Base-by-base conservation (phyloP, 1,140 invertebrate genomes). In the Eumaeus atala region DNA sequence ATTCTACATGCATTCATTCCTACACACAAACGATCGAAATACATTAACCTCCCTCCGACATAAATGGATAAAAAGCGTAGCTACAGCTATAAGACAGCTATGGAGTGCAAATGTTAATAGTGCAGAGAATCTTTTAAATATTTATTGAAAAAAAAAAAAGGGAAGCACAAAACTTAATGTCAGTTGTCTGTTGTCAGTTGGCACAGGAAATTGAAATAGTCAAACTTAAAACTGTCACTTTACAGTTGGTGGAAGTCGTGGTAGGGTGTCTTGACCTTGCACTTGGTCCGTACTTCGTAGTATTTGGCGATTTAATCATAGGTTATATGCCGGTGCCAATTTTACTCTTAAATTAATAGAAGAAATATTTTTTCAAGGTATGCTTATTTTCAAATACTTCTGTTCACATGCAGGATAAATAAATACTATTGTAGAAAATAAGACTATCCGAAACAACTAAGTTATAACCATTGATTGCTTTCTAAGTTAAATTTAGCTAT, bases 301-400 rank as follows among this genome's bases (percentile, higher is more conserved):
- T 9, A 18, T 47, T 47, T 16, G 12, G 40, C 40, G 40, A 44
- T 28, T 17, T 40, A 42, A 48, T 54, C 54, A 58, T 28, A 62
- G 60, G 56, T 62, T 62, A 62, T 52, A 54, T 58, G 51, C 62
- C 62, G 62, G 62, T 61, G 49, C 33, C 3, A 9, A 28, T 3
- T 42, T 21, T 0, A 34, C 14, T 51, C 9, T 40, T 49, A 38
- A 42, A 38, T 9, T 9, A 56, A 56, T n/a, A 35, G 4, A 36
- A 28, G 21, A 28, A 2, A 28, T 28, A 28, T 28, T 17, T 17
- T 14, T 6, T 44, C 12, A 35, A 50, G 35, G 35, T 42, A 51
- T 8, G 33, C 16, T 36, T 14, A n/a, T 4, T 37, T 51, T 16
- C 5, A 12, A 38, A 51, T 36, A 44, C 6, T 28, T 44, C 8